phyloP scores from a whole-genome alignment of 2,797 vertebrate genomes.

The Cynopterus sphinx region DNA sequence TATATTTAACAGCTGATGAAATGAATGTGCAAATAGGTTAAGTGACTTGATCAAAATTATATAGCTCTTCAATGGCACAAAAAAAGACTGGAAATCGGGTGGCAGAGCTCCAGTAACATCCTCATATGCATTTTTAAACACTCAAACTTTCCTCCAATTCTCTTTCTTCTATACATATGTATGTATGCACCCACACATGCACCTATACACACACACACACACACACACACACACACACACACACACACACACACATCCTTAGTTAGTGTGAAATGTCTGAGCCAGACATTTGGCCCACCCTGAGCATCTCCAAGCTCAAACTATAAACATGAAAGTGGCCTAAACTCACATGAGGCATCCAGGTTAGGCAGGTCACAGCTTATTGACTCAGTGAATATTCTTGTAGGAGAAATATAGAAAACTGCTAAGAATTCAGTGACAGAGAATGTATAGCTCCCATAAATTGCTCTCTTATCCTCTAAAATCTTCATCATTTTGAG shows the following conservation, averaged over 20 bases:
- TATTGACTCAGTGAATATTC: neutral
- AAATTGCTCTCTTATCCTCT: neutral
- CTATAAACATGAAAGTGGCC: neutral
- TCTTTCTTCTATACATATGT: neutral
- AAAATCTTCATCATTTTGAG: neutral
- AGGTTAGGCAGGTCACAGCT: neutral
- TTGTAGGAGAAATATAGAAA: neutral
- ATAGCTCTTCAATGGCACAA: neutral
- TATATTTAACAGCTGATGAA: neutral
- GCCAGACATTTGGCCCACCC: neutral
- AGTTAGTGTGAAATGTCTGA: neutral
- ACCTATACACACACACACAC: too few species aligned
- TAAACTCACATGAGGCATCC: neutral
- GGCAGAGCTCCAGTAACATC: neutral
- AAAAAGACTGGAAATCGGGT: neutral
- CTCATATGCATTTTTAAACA: neutral
- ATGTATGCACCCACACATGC: fast-evolving
- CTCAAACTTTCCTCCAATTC: neutral
- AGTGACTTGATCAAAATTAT: neutral
- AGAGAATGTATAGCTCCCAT: neutral
- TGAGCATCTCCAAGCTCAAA: neutral
- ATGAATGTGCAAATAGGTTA: neutral
- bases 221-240: neutral
- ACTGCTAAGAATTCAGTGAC: neutral
- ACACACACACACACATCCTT: neutral